Conservation (phyloP, 2,797 vertebrate species). For the Erpetoichthys calabaricus region DNA sequence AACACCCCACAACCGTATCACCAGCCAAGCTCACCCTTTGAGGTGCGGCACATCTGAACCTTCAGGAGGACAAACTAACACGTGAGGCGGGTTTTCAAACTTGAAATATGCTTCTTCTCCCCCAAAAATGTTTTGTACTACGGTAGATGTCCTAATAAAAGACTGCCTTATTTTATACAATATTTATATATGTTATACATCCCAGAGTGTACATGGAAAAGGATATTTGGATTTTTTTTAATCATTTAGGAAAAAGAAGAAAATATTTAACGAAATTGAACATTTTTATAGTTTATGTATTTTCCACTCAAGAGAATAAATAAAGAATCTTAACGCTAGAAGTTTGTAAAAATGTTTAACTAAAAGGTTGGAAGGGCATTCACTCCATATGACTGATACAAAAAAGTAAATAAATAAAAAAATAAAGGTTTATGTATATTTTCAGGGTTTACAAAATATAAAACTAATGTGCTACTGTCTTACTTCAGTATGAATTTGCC, state of each 20-base stretch:
- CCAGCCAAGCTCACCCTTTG: slow-evolving; percentile 17
- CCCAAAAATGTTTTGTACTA: slow-evolving; percentile 57
- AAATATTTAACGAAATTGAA: slow-evolving; percentile 66
- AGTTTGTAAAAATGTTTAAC: slow-evolving; percentile 56
- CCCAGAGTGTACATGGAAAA: slow-evolving; percentile 57
- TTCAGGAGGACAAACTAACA: slow-evolving; percentile 24
- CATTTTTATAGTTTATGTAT: slow-evolving; percentile 77
- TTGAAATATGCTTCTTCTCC: slow-evolving; percentile 42
- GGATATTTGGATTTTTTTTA: slow-evolving; percentile 58
- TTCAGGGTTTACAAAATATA: slow-evolving; percentile 41
- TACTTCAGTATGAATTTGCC: too few relatives aligned
- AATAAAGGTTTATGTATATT: slow-evolving; percentile 25
- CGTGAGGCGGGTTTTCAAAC: slow-evolving; percentile 11
- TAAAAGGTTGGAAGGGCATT: slow-evolving; percentile 20
- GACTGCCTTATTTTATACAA: slow-evolving; percentile 91
- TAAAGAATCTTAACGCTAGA: slow-evolving; percentile 49
- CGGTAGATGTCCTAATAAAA: slow-evolving; percentile 64
- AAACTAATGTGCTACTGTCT: slow-evolving; percentile 53
- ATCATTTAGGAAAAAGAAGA: slow-evolving; percentile 44
- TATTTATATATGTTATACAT: slow-evolving; percentile 78
- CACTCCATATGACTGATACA: slow-evolving; percentile 19
- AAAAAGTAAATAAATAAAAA: slow-evolving; percentile 26
- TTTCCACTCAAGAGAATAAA: slow-evolving; percentile 66
- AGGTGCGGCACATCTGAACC: slow-evolving; percentile 41
- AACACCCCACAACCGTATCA: background rate